Base-by-base conservation (phyloP, 2,888 invertebrate genomes). In the Sabatieria punctata region DNA sequence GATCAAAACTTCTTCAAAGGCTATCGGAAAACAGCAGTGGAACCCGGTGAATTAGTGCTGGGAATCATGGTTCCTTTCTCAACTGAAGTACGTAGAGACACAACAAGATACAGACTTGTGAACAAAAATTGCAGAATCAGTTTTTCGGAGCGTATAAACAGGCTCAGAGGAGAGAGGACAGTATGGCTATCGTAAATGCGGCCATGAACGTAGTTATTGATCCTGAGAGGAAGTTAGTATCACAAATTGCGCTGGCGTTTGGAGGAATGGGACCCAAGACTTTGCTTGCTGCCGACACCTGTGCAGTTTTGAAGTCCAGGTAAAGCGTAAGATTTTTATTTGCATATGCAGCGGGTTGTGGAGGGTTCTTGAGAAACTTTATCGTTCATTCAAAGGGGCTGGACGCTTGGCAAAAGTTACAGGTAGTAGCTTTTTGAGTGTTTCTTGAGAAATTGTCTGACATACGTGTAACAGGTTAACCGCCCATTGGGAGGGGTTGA, bases 211-310 rank as follows among this genome's bases (percentile, higher is more conserved):
- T 88, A 0, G 68, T 63, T 41, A 77, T 88, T 51, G 54, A 55
- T 68, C 70, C 54, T 15, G 52, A 47, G 1, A 70, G 71, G 51
- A 65, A 71, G n/a, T 73, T 55, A 1, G 55, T 86, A 30, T 66
- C 74, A 45, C 69, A 78, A 39, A 73, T 79, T 25, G 71, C 73
- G 47, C 67, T 88, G 51, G 80, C 82, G n/a, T 91, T 78, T 63
- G 91, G 93, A 46, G 93, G 91, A 26, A 85, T 93, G 85, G 86
- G 84, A 1, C 80, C 84, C 4, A 82, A 77, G 1, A 85, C 86
- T 0, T 75, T 81, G 41, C 69, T 79, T 61, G 82, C 85, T 0
- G 68, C 69, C 22, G 75, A 75, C 59, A 78, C 85, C 1, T 75
- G 77, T 49, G 62, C 74, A 44, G 58, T 66, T 25, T 68, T 82